These are phyloP conservation scores for Lipophrys pholis DNA, from an alignment of 2,113 vertebrate species.

Conservation along the genomic window DNA sequence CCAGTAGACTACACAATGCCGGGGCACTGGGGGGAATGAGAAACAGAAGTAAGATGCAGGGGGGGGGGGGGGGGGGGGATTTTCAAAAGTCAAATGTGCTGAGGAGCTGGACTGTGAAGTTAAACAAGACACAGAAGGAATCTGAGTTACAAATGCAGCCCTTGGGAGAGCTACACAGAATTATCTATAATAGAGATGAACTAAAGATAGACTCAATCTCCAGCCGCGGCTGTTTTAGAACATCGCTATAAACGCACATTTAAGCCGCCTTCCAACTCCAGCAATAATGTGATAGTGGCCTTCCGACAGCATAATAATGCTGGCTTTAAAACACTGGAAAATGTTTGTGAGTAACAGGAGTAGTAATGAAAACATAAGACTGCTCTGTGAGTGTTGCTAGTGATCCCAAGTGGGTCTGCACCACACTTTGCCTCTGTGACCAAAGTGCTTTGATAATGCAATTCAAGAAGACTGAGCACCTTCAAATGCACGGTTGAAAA, in stretches of 20 bases:
- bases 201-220: slow-evolving; percentile 54
- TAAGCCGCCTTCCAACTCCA: slow-evolving; percentile 39
- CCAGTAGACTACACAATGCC: slow-evolving; percentile 19
- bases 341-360: slow-evolving; percentile 34
- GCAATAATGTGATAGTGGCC: slow-evolving; percentile 40
- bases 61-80: background rate
- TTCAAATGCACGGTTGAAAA: slow-evolving; percentile 14
- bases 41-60: slow-evolving; percentile 18
- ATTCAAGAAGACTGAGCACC: background rate
- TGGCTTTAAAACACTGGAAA: slow-evolving; percentile 42
- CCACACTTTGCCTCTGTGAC: background rate
- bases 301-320: slow-evolving; percentile 51
- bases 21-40: slow-evolving; percentile 10
- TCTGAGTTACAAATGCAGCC: slow-evolving; percentile 45
- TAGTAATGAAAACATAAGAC: slow-evolving; percentile 25
- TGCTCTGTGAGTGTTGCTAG: background rate
- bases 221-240: slow-evolving; percentile 29
- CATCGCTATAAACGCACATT: slow-evolving; percentile 35
- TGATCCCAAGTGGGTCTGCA: background rate
- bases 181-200: slow-evolving; percentile 53
- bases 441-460: background rate
- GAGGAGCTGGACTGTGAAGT: slow-evolving; percentile 40
- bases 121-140: slow-evolving; percentile 58
- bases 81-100: slow-evolving; percentile 30
- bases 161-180: slow-evolving; percentile 31